Conservation (phyloP, 2,797 vertebrate genomes). For the Nyctalus aviator region DNA sequence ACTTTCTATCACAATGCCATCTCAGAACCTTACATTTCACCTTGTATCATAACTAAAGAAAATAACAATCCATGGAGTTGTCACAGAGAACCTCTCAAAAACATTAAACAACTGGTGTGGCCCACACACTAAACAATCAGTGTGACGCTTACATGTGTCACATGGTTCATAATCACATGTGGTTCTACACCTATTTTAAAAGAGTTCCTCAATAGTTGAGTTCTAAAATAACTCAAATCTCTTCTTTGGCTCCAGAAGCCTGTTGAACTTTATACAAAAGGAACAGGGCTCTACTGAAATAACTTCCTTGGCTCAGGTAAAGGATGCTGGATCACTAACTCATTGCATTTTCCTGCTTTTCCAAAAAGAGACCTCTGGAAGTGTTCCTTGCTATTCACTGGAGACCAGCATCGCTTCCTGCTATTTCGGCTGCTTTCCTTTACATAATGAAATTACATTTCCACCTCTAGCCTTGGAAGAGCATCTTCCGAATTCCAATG, state of each 20-base stretch:
- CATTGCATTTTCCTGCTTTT: not conserved
- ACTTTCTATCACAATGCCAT: not conserved
- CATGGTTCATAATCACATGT: not conserved
- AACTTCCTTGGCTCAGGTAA: not conserved
- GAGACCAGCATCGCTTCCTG: not conserved
- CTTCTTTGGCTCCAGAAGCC: not conserved
- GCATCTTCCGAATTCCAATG: slow-evolving; percentile 45
- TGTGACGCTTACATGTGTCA: not conserved
- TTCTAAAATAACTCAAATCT: not conserved
- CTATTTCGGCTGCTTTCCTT: slow-evolving; percentile 35
- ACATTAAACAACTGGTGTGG: not conserved
- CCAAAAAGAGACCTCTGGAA: not conserved
- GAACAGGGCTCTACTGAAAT: not conserved
- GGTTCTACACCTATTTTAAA: not conserved
- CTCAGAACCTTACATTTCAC: not conserved
- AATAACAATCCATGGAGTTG: not conserved
- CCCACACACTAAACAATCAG: not conserved
- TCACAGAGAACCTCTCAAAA: not conserved
- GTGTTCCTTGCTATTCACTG: not conserved
- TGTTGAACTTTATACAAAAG: not conserved
- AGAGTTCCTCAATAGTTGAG: not conserved
- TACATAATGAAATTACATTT: slow-evolving; percentile 1
- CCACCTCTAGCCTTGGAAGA: not conserved
- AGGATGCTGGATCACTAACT: not conserved
- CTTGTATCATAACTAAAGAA: not conserved